Conservation (phyloP, 2,888 invertebrate genomes). For the Ophion obscuratus region DNA sequence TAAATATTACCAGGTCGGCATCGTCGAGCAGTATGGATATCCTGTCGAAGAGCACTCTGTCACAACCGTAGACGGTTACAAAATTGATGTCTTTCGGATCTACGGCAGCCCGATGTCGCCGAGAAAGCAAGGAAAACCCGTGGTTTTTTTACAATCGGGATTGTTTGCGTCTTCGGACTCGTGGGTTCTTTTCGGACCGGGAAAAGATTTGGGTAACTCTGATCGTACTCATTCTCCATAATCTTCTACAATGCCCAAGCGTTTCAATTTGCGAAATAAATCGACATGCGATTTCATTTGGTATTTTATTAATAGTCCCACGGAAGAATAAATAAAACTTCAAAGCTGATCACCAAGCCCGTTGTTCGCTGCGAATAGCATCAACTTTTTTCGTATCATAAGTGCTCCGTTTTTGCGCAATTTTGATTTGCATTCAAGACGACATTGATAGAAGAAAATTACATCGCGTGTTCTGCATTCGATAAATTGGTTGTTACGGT, state of each 20-base stretch:
- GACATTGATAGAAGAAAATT: background rate
- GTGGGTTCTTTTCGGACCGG: slow-evolving; percentile 77
- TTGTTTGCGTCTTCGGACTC: slow-evolving; percentile 76
- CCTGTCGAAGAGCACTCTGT: slow-evolving; percentile 76
- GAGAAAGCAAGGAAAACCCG: slow-evolving; percentile 70
- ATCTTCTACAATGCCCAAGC: background rate
- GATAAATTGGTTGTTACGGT: slow-evolving; percentile 8
- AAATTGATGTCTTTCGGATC: slow-evolving; percentile 75
- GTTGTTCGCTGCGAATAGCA: background rate
- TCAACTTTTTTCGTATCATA: background rate
- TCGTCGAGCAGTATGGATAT: slow-evolving; percentile 74
- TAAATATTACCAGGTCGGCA: slow-evolving; percentile 68
- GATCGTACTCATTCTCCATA: background rate
- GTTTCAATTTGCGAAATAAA: background rate
- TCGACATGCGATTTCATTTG: background rate
- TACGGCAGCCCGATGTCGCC: slow-evolving; percentile 73
- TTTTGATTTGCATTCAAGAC: background rate
- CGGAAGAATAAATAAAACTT: background rate
- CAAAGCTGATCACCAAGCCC: background rate
- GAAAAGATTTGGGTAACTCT: slow-evolving; percentile 77
- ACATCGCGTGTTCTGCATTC: background rate
- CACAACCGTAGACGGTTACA: slow-evolving; percentile 78
- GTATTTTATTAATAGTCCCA: background rate
- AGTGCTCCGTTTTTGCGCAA: background rate
- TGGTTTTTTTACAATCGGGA: slow-evolving; percentile 77